Base-by-base conservation (phyloP, 1,140 invertebrate genomes). In the Oreohelix idahoensis region DNA sequence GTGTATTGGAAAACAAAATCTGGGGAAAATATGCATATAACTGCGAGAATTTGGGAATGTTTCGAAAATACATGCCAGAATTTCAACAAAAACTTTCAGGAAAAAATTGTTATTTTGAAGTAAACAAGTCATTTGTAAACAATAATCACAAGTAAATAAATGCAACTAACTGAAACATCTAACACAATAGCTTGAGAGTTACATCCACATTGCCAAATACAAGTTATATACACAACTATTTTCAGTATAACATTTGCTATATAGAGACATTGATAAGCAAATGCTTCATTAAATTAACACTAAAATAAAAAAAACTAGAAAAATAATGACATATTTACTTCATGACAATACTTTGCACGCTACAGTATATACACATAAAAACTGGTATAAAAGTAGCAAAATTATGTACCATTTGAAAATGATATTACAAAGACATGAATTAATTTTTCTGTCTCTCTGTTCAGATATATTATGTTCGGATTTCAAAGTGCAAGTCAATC, bases 331-430 rank as follows among this genome's bases (percentile, higher is more conserved):
- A 32, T 66, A 23, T 58, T 58, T 20, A 58, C 2, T 15, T 58
- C 10, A 23, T 58, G 23, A 58, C 8, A 66, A 66, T 10, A 32
- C 63, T 66, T 66, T 66, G 63, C 11, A 20, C 8, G 32, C 63
- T 66, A 66, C 63, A 66, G 1, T 66, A 66, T 66, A 66, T 32
- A 66, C 8, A 66, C 29, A 66, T 66, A 66, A 1, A 32, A 10
- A 58, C 29, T 66, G 63, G 63, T 66, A 66, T 66, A 66, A 66
- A 66, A 66, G 63, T 66, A 66, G 63, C 63, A 66, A 66, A 66
- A 66, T 32, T 66, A 66, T 66, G n/a, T 29, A 66, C 63, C 63
- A 66, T 66, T 32, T 66, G n/a, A 66, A n/a, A 66, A 66, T 66
- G 29, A 32, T 66, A 66, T 8, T 23, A 58, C 2, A 4, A 23